These are phyloP conservation scores for Stomatorhinus ivindoensis DNA, from an alignment of 2,113 vertebrate species.

Conservation along the genomic window DNA sequence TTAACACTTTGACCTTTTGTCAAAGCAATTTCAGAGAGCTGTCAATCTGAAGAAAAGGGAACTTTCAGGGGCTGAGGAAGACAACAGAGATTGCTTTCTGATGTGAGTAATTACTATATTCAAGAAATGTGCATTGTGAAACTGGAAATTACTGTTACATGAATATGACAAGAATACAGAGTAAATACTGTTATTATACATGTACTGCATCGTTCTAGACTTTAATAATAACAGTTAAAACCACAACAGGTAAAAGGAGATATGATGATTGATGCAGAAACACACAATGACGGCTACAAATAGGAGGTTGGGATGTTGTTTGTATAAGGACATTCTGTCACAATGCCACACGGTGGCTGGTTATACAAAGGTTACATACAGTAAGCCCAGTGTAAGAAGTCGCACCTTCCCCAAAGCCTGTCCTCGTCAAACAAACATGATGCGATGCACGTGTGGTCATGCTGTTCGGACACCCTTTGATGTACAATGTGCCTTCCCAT, in stretches of 20 bases:
- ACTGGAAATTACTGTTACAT: background rate
- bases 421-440: slow-evolving; percentile 43
- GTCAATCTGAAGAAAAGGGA: background rate
- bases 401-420: background rate
- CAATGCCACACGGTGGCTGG: background rate
- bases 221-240: background rate
- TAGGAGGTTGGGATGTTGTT: background rate
- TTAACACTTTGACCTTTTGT: background rate
- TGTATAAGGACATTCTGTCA: background rate
- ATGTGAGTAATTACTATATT: background rate
- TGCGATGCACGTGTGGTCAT: slow-evolving; percentile 40
- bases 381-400: background rate
- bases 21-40: background rate
- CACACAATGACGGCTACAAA: background rate
- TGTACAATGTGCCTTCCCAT: slow-evolving; percentile 41
- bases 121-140: background rate
- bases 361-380: background rate
- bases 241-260: background rate
- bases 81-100: background rate
- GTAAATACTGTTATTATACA: background rate
- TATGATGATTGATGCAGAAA: background rate
- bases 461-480: slow-evolving; percentile 41
- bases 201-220: background rate
- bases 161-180: background rate
- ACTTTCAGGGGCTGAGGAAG: background rate